Percentiles rank a stretch among this genome's conserved stretches.
These are phyloP conservation scores for Dasyprocta punctata DNA, from an alignment of 2,113 vertebrate genomes.

Conservation along the genomic window DNA sequence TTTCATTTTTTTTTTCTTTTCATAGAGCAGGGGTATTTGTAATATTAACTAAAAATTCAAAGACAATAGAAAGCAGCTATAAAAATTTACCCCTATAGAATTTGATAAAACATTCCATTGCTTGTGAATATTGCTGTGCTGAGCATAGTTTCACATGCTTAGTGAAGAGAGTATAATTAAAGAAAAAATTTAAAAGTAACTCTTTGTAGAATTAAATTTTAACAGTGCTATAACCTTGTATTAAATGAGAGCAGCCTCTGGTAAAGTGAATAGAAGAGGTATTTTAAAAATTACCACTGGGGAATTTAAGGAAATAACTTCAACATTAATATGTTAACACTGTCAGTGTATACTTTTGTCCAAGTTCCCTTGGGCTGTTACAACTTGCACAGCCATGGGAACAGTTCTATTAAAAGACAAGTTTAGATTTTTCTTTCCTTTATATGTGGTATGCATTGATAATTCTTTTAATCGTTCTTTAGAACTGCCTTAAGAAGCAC, in stretches of 20 bases:
- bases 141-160: neutral
- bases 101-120: neutral
- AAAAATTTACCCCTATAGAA: neutral
- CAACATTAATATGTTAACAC: conserved; percentile 64
- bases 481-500: conserved; percentile 49
- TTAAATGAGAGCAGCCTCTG: conserved; percentile 56
- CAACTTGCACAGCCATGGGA: neutral
- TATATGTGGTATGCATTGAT: conserved; percentile 29
- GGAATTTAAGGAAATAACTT: conserved; percentile 70
- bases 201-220: conserved; percentile 64
- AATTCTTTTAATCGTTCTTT: conserved; percentile 63
- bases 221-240: conserved; percentile 25
- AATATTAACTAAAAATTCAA: conserved; percentile 35
- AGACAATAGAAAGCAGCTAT: neutral
- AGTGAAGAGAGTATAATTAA: conserved; percentile 61
- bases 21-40: neutral
- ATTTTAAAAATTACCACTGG: conserved; percentile 57
- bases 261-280: conserved; percentile 52
- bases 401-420: conserved; percentile 60
- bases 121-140: neutral
- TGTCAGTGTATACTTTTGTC: conserved; percentile 43
- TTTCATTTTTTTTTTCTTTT: neutral
- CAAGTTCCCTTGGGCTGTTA: conserved; percentile 55
- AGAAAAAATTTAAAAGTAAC: conserved; percentile 25
- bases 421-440: conserved; percentile 38